A percentile compares a stretch with the other conserved stretches of the same genome.
Evolutionary conservation across 2,113 vertebrate species (phyloP).

Genomic region (Pterocles orientalis): DNA sequence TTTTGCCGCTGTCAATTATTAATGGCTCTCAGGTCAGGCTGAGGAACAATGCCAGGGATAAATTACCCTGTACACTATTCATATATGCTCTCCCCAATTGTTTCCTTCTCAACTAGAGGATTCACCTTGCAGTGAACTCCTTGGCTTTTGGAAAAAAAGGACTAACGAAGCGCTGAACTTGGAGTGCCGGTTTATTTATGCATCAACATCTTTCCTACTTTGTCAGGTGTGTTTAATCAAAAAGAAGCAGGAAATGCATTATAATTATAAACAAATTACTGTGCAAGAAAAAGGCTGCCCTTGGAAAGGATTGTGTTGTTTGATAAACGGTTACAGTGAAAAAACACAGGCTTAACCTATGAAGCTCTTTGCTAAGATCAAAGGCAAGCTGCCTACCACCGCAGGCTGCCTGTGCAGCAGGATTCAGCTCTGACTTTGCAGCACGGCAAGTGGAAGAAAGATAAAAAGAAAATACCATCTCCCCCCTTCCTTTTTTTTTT

Average conservation of each 20-base stretch:
- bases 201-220: slow-evolving; percentile 42
- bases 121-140: slow-evolving; percentile 20
- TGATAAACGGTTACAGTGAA: slow-evolving; percentile 23
- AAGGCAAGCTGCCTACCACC: neutral
- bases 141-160: slow-evolving; percentile 1
- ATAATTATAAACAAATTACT: slow-evolving; percentile 50
- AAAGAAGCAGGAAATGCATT: slow-evolving; percentile 59
- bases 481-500: neutral
- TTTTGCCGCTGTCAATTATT: slow-evolving; percentile 57
- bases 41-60: slow-evolving; percentile 50
- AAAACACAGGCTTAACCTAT: slow-evolving; percentile 37
- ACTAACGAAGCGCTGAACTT: neutral
- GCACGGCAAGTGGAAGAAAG: neutral
- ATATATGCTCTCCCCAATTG: slow-evolving; percentile 9
- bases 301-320: slow-evolving; percentile 11
- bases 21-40: slow-evolving; percentile 25
- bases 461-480: neutral
- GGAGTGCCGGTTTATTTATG: slow-evolving; percentile 30
- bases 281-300: neutral
- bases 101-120: neutral
- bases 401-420: neutral
- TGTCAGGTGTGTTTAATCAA: slow-evolving; percentile 64
- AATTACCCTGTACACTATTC: slow-evolving; percentile 19
- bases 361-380: slow-evolving; percentile 35
- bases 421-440: neutral